A percentile compares a stretch with the other conserved stretches of the same genome.
Evolutionary conservation across 2,888 invertebrate species (phyloP).

Genomic region (Morpho achilles): DNA sequence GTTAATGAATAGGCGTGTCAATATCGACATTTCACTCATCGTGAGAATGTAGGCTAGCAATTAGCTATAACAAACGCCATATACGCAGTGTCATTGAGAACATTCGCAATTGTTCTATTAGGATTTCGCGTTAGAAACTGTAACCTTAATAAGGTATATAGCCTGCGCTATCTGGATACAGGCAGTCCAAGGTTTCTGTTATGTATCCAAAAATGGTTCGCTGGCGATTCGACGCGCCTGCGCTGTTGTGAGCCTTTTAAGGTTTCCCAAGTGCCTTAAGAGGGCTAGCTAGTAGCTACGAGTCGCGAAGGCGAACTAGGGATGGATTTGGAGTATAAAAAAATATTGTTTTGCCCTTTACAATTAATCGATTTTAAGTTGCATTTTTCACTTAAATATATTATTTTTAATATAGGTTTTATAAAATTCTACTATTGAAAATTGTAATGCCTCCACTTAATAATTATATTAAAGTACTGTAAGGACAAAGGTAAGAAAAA

Average conservation of each 20-base stretch:
- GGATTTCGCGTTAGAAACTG: constrained; percentile 32
- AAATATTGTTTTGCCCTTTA: no score
- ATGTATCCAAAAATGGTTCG: constrained; percentile 62
- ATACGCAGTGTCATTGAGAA: constrained; percentile 23
- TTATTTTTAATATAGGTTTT: no score
- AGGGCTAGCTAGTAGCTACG: constrained; percentile 40
- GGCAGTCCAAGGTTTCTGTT: constrained; percentile 43
- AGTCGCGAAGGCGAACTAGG: constrained; percentile 36
- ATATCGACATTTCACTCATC: constrained; percentile 25
- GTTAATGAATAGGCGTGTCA: constrained; percentile 1
- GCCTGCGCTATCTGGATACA: constrained; percentile 37
- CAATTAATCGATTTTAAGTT: no score
- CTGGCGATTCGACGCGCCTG: constrained; percentile 46
- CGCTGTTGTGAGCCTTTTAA: constrained; percentile 61
- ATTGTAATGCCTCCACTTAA: no score
- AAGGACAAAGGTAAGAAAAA: no score
- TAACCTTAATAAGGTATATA: constrained; percentile 34
- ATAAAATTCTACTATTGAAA: no score
- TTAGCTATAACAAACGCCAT: constrained; percentile 24
- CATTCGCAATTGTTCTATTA: constrained; percentile 29
- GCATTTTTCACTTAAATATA: no score
- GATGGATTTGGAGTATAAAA: neutral
- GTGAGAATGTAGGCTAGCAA: constrained; percentile 26
- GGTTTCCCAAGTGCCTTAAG: constrained; percentile 59
- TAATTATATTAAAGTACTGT: no score